Base-by-base conservation (phyloP, 2,888 invertebrate species). In the Panzeria rudis region DNA sequence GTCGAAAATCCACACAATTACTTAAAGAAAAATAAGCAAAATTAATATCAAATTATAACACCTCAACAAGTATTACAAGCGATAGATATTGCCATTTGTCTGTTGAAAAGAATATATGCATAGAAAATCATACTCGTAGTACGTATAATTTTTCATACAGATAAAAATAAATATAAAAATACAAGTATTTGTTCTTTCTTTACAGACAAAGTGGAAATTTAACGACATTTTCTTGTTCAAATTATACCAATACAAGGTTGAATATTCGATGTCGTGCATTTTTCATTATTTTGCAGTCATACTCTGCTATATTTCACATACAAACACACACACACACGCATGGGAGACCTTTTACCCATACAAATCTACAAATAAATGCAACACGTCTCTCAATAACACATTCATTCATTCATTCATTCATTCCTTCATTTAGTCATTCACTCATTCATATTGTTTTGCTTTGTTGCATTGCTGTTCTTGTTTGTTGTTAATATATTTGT, bases 201-300 rank as follows among this genome's bases (percentile, higher is more conserved):
- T 8, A 23, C 59, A 59, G 59, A 69, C 47, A 50, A 77, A 69
- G 25, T 61, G 47, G 9, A 69, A 68, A 78, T 69, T 61, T 61
- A 69, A 78, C 25, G 69, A 69, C 69, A 78, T 61, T 78, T 78
- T 69, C 77, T 52, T 78, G 69, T 78, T 59, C 50, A 50, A 61
- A 68, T 32, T 44, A 44, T 20, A 32, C 56, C 23, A 68, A 50
- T 38, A 29, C 69, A 50, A 69, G 59, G 77, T 69, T 78, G 44
- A 50, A 50, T 29, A 61, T 25, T 68, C 5, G 15, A 47, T 44
- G 7, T 61, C 29, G 29, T 69, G 25, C 50, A 61, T 50, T 61
- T 69, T 50, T 52, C 20, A 78, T 50, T 25, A 50, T 69, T 41
- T 61, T 69, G 15, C 61, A 59, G 25, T 77, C 29, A 23, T 17